Evolutionary conservation across 2,888 invertebrate species (phyloP).

Genomic region (Anticlea derivata): DNA sequence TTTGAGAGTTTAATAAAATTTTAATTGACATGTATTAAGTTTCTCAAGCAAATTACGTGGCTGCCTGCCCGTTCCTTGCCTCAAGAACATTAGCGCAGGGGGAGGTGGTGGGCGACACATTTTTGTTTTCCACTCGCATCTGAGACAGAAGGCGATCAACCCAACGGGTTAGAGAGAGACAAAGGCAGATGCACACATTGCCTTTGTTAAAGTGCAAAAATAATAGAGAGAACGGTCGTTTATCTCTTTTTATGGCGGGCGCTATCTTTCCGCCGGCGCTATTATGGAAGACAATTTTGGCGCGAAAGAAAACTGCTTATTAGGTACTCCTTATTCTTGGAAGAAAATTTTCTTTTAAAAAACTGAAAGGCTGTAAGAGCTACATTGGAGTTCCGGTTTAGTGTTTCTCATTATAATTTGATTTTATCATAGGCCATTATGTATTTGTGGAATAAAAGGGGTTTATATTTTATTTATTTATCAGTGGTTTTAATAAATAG

Average conservation of each 20-base stretch:
- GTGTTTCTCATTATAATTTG: conserved; percentile 25
- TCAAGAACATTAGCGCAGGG: conserved; percentile 72
- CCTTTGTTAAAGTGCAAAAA: conserved; percentile 83
- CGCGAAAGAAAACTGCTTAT: conserved; percentile 84
- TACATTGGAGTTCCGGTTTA: conserved; percentile 25
- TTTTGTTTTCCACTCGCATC: conserved; percentile 77
- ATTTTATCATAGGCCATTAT: conserved; percentile 1
- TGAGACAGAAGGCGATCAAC: conserved; percentile 51
- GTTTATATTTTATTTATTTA: too few species aligned
- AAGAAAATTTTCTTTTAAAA: conserved; percentile 38
- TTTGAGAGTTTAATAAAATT: conserved; percentile 73
- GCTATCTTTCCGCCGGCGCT: conserved; percentile 80
- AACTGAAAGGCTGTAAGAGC: conserved; percentile 27
- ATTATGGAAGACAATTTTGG: conserved; percentile 83
- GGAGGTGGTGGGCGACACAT: conserved; percentile 71
- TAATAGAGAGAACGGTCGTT: conserved; percentile 83
- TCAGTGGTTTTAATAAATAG: too few species aligned
- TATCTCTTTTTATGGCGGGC: conserved; percentile 83
- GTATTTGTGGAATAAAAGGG: conserved; percentile 3
- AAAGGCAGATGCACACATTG: conserved; percentile 79
- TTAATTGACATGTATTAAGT: conserved; percentile 82
- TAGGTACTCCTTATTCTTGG: conserved; percentile 81
- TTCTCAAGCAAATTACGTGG: conserved; percentile 77
- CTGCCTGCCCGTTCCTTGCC: conserved; percentile 62
- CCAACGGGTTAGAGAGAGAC: conserved; percentile 63